Conservation (phyloP, 2,888 invertebrate genomes). For the Melinopterus prodromus region DNA sequence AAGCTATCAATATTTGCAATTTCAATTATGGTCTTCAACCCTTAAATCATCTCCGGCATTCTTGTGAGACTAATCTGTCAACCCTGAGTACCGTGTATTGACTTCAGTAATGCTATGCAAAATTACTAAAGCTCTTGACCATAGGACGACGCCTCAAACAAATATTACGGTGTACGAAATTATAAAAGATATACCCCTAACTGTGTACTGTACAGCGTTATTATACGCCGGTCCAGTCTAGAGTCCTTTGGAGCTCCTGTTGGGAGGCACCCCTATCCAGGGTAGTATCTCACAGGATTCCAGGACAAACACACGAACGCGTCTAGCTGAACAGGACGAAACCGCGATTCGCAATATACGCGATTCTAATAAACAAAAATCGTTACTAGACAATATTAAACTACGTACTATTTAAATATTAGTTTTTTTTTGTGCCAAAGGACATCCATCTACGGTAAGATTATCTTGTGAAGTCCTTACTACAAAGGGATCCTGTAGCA, state of each 20-base stretch:
- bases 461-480: too few relatives aligned
- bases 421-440: too few relatives aligned
- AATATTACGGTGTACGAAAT: neutral
- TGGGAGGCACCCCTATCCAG: constrained; percentile 53
- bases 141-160: neutral
- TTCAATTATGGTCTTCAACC: too few relatives aligned
- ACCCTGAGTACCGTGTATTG: too few relatives aligned
- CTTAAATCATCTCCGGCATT: too few relatives aligned
- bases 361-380: neutral
- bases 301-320: constrained; percentile 41
- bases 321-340: neutral
- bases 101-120: neutral
- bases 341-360: neutral
- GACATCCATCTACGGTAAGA: too few relatives aligned
- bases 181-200: neutral
- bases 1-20: too few relatives aligned
- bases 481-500: too few relatives aligned
- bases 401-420: too few relatives aligned
- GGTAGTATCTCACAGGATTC: constrained; percentile 51
- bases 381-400: neutral
- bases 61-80: too few relatives aligned
- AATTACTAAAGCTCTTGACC: neutral
- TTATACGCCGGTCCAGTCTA: constrained; percentile 41
- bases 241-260: constrained; percentile 41
- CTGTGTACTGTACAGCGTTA: constrained; percentile 9